Percentiles rank a stretch among this genome's conserved stretches.
Evolutionary conservation across 2,113 vertebrate species (phyloP).

Genomic region (Suricata suricatta): DNA sequence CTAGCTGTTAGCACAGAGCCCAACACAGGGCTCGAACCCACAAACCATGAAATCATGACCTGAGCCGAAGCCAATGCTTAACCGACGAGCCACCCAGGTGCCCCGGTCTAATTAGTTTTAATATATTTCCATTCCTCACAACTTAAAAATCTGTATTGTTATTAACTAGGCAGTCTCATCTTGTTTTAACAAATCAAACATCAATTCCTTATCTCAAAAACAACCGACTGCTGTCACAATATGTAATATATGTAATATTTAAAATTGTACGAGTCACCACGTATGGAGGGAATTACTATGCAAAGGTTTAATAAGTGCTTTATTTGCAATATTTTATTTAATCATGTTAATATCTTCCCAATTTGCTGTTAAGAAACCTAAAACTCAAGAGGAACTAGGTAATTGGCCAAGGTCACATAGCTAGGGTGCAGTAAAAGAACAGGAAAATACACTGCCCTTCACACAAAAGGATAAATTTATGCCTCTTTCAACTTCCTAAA

Average conservation of each 20-base stretch:
- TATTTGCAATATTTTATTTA: conserved; percentile 21
- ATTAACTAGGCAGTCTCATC: neutral
- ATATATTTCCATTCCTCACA: conserved; percentile 5
- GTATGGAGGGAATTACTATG: neutral
- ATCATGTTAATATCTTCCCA: neutral
- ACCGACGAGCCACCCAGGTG: too few species aligned
- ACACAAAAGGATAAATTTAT: neutral
- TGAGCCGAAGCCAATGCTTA: too few species aligned
- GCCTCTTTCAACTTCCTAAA: neutral
- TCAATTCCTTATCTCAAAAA: conserved; percentile 27
- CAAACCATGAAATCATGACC: too few species aligned
- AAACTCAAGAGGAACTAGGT: neutral
- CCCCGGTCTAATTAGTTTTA: neutral
- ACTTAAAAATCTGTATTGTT: neutral
- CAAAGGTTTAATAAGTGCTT: neutral
- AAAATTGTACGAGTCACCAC: conserved; percentile 6
- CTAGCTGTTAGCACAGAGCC: too few species aligned
- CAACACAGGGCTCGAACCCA: too few species aligned
- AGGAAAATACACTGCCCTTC: neutral
- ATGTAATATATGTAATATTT: neutral
- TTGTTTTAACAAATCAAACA: conserved; percentile 1
- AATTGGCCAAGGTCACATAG: neutral
- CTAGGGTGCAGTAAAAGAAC: neutral
- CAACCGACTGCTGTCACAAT: neutral
- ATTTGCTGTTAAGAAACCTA: conserved; percentile 22